These are phyloP conservation scores for Ditula angustiorana DNA, from an alignment of 2,888 invertebrate genomes.

Conservation along the genomic window DNA sequence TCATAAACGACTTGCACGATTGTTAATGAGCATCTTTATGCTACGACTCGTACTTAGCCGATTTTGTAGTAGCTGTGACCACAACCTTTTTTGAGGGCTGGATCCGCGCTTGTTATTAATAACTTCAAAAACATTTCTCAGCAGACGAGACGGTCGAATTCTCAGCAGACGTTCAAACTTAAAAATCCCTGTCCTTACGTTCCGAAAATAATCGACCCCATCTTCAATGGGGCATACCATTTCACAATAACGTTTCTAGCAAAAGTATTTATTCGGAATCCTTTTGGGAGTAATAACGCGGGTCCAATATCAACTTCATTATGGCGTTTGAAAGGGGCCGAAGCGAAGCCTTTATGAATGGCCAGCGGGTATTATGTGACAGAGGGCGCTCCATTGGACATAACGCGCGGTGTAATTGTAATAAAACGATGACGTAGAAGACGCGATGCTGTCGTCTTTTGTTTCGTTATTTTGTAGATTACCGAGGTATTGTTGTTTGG, in stretches of 20 bases:
- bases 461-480: neutral
- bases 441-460: neutral
- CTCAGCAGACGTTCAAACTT: neutral
- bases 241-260: conserved; percentile 26
- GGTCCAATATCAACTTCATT: conserved; percentile 63
- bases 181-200: no score
- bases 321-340: conserved; percentile 48
- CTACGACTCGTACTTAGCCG: no score
- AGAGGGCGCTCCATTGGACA: conserved; percentile 9
- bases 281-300: conserved; percentile 50
- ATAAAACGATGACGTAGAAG: neutral
- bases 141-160: no score
- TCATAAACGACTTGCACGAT: no score
- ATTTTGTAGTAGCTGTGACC: no score
- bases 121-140: no score
- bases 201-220: conserved; percentile 9
- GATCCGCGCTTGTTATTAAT: no score
- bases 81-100: no score
- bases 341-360: conserved; percentile 52
- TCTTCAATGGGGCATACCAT: neutral
- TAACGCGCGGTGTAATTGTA: conserved; percentile 15
- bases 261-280: conserved; percentile 29
- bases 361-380: conserved; percentile 48
- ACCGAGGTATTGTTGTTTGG: neutral
- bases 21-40: no score